Conservation (phyloP, 1,140 invertebrate species). For the Conus ventricosus region DNA sequence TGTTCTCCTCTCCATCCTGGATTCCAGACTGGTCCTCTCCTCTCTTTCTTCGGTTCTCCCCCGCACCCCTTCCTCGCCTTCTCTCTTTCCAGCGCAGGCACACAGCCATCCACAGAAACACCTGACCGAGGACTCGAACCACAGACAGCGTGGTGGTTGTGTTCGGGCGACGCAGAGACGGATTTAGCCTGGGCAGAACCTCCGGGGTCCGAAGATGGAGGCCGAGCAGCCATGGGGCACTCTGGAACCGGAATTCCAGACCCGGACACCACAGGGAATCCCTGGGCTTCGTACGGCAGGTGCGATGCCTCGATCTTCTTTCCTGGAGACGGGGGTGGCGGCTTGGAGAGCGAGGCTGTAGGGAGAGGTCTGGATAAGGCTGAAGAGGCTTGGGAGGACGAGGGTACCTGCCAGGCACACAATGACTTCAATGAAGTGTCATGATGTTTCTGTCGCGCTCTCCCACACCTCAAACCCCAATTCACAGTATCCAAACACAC, state of each 20-base stretch:
- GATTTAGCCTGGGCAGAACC: neutral
- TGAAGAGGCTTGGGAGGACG: neutral
- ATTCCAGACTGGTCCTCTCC: neutral
- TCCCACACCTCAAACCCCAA: no score
- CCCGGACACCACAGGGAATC: no score
- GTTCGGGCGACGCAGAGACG: neutral
- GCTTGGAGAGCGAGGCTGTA: neutral
- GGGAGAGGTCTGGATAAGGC: neutral
- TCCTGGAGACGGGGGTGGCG: neutral
- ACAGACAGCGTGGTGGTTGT: neutral
- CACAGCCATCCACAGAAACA: neutral
- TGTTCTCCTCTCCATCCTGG: neutral
- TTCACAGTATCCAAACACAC: no score
- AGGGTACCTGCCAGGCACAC: neutral
- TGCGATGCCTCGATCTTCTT: neutral
- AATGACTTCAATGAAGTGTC: neutral
- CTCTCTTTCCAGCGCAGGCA: neutral
- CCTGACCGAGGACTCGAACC: neutral
- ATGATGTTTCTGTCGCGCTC: no score
- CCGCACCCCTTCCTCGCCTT: neutral
- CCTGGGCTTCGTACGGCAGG: no score
- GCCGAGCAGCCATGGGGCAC: no score
- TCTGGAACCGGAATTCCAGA: no score
- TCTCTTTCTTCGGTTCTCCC: neutral
- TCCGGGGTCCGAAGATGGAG: no score